These are phyloP conservation scores for Drosophila mulleri DNA, from an alignment of 2,888 invertebrate genomes.

Conservation along the genomic window DNA sequence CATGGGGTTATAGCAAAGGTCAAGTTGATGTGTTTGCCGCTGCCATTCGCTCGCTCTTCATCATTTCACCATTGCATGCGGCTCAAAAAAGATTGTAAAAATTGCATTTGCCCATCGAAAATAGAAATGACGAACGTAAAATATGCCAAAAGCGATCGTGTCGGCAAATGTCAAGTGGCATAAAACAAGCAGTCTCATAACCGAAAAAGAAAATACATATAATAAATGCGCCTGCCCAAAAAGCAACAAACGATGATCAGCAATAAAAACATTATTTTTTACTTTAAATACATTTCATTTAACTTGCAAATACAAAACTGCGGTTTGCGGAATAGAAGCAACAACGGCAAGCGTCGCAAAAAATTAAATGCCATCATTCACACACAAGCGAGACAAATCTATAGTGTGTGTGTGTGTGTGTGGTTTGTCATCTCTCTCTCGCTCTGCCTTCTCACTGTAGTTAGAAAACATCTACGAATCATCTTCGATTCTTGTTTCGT, in stretches of 20 bases:
- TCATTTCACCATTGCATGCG: constrained; percentile 28
- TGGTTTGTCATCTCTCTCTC: constrained; percentile 19
- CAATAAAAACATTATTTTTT: constrained; percentile 35
- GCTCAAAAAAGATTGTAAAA: constrained; percentile 35
- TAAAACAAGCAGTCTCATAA: constrained; percentile 12
- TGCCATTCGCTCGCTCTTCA: background rate
- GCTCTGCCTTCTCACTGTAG: constrained; percentile 8
- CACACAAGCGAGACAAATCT: constrained; percentile 50
- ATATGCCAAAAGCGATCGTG: constrained; percentile 18
- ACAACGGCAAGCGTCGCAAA: constrained; percentile 4
- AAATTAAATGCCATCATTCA: constrained; percentile 31
- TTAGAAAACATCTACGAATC: constrained; percentile 33
- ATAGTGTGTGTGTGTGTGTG: constrained; percentile 16
- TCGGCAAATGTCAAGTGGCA: constrained; percentile 55
- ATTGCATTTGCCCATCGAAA: constrained; percentile 39
- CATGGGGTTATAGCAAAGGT: constrained; percentile 43
- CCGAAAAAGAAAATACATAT: constrained; percentile 24
- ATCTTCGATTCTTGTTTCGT: constrained; percentile 49
- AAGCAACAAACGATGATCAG: constrained; percentile 24
- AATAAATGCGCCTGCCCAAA: constrained; percentile 30
- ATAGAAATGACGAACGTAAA: constrained; percentile 53
- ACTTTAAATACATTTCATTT: constrained; percentile 34
- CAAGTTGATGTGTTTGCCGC: constrained; percentile 17
- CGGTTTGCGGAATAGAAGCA: constrained; percentile 12
- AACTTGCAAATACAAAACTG: constrained; percentile 28